Conservation (phyloP, 2,113 vertebrate genomes). For the Neodon shergylaensis region DNA sequence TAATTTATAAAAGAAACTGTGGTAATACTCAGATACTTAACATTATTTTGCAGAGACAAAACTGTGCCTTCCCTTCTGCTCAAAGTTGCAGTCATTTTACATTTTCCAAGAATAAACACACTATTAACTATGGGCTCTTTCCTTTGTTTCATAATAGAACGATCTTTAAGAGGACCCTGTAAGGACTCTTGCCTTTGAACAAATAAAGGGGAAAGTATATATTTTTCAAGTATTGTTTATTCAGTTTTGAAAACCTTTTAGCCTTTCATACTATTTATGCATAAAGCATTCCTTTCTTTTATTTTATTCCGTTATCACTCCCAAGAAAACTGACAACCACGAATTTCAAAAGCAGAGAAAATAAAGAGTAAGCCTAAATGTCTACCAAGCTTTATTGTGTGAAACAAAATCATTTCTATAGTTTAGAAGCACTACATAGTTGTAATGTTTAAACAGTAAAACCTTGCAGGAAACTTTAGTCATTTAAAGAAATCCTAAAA, state of each 20-base stretch:
- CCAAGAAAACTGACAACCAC: background rate
- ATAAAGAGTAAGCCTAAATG: background rate
- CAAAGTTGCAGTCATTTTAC: background rate
- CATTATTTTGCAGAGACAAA: background rate
- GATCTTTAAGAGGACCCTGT: background rate
- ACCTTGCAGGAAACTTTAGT: background rate
- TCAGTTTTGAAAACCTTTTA: background rate
- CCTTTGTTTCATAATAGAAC: constrained; percentile 20
- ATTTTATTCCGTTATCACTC: background rate
- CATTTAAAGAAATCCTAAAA: background rate
- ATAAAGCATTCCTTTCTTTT: background rate
- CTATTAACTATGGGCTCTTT: background rate
- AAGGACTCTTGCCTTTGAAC: background rate
- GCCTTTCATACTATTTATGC: background rate
- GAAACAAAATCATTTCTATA: background rate
- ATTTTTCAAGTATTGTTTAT: background rate
- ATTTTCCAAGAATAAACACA: background rate
- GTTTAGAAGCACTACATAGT: background rate
- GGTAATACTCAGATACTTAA: background rate
- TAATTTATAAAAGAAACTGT: background rate
- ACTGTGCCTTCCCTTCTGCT: background rate
- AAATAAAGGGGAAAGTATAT: background rate
- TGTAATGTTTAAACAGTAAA: background rate
- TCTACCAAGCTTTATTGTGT: background rate
- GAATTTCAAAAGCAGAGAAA: constrained; percentile 31